phyloP scores from a whole-genome alignment of 2,888 invertebrate species.

The Gandaritis pyraliata region DNA sequence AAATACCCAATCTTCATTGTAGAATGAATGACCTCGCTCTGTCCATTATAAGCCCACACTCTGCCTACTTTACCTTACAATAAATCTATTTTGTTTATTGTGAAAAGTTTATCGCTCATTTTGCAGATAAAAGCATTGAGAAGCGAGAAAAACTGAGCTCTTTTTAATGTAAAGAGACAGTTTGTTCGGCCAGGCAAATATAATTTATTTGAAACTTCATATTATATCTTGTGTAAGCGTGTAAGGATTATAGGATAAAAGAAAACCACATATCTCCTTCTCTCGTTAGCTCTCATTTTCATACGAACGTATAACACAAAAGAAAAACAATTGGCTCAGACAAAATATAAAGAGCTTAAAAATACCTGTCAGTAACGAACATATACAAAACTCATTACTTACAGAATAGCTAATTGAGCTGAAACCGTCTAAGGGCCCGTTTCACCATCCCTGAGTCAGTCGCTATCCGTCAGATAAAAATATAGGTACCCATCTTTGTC shows the following conservation, averaged over 20 bases:
- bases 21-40: slow-evolving; percentile 24
- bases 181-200: slow-evolving; percentile 9
- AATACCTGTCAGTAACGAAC: too few relatives aligned
- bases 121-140: background rate
- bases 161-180: background rate
- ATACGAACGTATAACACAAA: too few relatives aligned
- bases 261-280: slow-evolving; percentile 11
- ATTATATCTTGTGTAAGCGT: slow-evolving; percentile 18
- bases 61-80: slow-evolving; percentile 18
- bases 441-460: too few relatives aligned
- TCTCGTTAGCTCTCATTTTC: slow-evolving; percentile 17
- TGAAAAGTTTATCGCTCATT: slow-evolving; percentile 1
- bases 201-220: slow-evolving; percentile 10
- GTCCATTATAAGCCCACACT: slow-evolving; percentile 23
- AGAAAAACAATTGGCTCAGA: too few relatives aligned
- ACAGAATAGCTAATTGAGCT: slow-evolving; percentile 6
- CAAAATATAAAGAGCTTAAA: too few relatives aligned
- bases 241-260: slow-evolving; percentile 27
- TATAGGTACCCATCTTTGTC: too few relatives aligned
- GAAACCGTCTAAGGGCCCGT: too few relatives aligned
- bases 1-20: background rate
- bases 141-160: too few relatives aligned
- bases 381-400: slow-evolving; percentile 13
- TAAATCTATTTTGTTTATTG: slow-evolving; percentile 12
- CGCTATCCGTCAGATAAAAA: too few relatives aligned